Evolutionary conservation across 2,797 vertebrate genomes (phyloP), one percentile per base, ranked within the genome.

Genomic region (Betta splendens): DNA sequence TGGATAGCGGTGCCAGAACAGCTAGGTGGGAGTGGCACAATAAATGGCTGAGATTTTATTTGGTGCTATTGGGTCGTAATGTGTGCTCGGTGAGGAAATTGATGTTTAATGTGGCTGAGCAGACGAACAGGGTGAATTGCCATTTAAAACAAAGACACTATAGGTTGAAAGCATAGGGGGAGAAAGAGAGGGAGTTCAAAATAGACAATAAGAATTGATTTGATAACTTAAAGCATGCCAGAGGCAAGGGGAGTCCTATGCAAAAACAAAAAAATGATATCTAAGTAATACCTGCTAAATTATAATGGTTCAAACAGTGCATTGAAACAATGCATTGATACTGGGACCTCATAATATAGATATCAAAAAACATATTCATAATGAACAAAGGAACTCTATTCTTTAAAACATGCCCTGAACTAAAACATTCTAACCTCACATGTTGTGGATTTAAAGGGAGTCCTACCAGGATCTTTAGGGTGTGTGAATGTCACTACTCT

Each of bases 101-200:
- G 86, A 89, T 89, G 90, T 89, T 89, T 89, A 90, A 90, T 81
- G 85, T 80, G 83, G 79, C 86, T 76, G 89, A 86, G 86, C 80
- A 61, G 80, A 77, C 71, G 79, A 82, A 80, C 69, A 68, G 83
- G 83, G 90, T 86, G 79, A 88, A 88, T 87, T 87, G 88, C 83
- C 88, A 85, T 90, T 92, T 90, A 86, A 91, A 89, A 88, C 85
- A 84, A 86, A 87, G 86, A 77, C 78, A n/a, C 80, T 71, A 53
- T 83, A 80, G 77, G 65, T 84, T 84, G 79, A 65, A 79, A 74
- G 79, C 59, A 31, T 56, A 50, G 67, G 63, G 50, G 37, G 66
- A 28, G 60, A 64, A 61, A 54, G 47, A 62, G 60, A 57, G 65
- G 45, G 75, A 69, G 72, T 72, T 51, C 67, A 84, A 84, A 81